Evolutionary conservation across 2,797 vertebrate species (phyloP).

Genomic region (Anomalospiza imberbis): DNA sequence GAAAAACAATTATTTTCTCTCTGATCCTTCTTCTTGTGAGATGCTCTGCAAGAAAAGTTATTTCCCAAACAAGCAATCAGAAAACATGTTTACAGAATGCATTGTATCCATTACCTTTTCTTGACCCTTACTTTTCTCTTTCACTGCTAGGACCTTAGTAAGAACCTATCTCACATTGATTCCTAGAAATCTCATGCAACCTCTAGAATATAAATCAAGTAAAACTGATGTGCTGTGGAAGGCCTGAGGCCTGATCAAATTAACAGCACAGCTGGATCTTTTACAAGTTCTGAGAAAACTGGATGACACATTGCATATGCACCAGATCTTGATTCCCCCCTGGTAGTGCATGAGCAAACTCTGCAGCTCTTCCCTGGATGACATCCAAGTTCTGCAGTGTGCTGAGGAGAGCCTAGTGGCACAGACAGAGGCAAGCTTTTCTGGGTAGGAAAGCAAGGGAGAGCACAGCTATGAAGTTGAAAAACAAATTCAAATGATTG

Average conservation of each 20-base stretch:
- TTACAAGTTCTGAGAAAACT: slow-evolving; percentile 1
- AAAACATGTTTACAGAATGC: background rate
- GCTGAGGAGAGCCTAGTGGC: background rate
- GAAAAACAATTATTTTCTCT: background rate
- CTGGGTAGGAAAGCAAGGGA: background rate
- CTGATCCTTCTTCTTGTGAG: background rate
- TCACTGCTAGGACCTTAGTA: background rate
- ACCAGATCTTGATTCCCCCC: background rate
- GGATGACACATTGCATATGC: background rate
- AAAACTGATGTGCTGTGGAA: background rate
- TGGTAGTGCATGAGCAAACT: background rate
- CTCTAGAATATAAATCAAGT: background rate
- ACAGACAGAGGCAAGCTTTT: background rate
- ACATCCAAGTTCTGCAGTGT: background rate
- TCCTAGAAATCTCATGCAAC: background rate
- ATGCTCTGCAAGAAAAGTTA: background rate
- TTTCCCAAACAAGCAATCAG: background rate
- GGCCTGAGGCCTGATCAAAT: background rate
- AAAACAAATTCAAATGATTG: background rate
- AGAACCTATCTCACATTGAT: background rate
- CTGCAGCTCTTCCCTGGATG: background rate
- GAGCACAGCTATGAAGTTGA: background rate
- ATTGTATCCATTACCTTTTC: background rate
- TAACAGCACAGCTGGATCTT: slow-evolving; percentile 3
- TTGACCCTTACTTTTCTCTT: background rate